Conservation (phyloP, 2,113 vertebrate genomes). For the Xiphophorus couchianus region DNA sequence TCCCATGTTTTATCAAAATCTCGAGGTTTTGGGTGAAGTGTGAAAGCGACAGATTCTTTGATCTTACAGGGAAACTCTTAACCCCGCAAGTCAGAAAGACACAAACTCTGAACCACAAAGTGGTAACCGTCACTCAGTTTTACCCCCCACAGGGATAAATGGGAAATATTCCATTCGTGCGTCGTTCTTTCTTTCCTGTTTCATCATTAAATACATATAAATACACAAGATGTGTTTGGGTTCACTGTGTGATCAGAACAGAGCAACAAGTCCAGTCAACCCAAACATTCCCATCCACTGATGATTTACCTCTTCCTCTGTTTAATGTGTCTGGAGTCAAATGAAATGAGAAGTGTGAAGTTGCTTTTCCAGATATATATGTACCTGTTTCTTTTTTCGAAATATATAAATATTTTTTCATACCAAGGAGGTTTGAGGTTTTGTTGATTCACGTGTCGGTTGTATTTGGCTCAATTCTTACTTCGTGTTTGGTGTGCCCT, state of each 20-base stretch:
- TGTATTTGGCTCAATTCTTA: slow-evolving; percentile 15
- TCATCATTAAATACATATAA: slow-evolving; percentile 18
- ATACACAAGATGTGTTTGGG: slow-evolving; percentile 44
- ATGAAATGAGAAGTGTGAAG: slow-evolving; percentile 6
- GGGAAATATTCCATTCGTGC: background rate
- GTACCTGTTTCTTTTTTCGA: slow-evolving; percentile 9
- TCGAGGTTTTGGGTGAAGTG: background rate
- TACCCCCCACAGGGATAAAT: background rate
- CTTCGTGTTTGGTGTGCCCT: slow-evolving; percentile 36
- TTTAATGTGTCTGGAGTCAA: background rate
- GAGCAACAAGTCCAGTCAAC: background rate
- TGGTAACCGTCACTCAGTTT: background rate
- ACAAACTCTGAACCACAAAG: background rate
- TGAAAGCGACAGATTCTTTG: background rate
- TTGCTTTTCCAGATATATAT: background rate
- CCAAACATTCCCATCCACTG: slow-evolving; percentile 41
- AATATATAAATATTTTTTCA: background rate
- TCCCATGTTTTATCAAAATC: background rate
- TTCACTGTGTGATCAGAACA: slow-evolving; percentile 13
- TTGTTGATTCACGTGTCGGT: slow-evolving; percentile 18
- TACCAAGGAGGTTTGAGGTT: slow-evolving; percentile 24
- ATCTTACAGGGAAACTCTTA: background rate
- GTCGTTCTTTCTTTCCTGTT: background rate
- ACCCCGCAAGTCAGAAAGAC: background rate
- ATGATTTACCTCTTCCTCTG: slow-evolving; percentile 10